A percentile compares a stretch with the other conserved stretches of the same genome.
These are phyloP conservation scores for Rhagium mordax DNA, from an alignment of 2,888 invertebrate species.

Conservation along the genomic window DNA sequence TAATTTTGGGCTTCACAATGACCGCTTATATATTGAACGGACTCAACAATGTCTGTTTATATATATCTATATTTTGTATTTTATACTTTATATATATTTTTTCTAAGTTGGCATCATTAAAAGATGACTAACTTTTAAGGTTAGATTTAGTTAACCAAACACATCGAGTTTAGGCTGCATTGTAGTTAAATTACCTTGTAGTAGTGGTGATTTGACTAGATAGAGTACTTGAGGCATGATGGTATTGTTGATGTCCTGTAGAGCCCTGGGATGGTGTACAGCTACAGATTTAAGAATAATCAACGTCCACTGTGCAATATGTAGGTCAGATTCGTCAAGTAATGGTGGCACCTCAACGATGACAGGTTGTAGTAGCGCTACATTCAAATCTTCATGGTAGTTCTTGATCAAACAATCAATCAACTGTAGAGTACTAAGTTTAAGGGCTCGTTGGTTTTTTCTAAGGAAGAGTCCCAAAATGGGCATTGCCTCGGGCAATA, in stretches of 20 bases:
- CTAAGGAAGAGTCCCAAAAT: conserved; percentile 94
- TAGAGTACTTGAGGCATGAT: conserved; percentile 90
- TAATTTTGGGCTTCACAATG: too few relatives aligned
- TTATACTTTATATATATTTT: too few relatives aligned
- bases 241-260: conserved; percentile 80
- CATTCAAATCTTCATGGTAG: conserved; percentile 78
- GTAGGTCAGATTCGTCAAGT: conserved; percentile 94
- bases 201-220: conserved; percentile 90
- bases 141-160: too few relatives aligned
- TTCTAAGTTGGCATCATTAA: too few relatives aligned
- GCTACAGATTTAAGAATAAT: conserved; percentile 88
- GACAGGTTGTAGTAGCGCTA: conserved; percentile 82
- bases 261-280: conserved; percentile 82
- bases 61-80: too few relatives aligned
- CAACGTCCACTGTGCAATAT: conserved; percentile 94
- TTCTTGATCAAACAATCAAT: conserved; percentile 93
- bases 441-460: conserved; percentile 96
- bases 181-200: conserved; percentile 79
- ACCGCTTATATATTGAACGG: too few relatives aligned
- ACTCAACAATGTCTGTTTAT: too few relatives aligned
- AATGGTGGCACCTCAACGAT: conserved; percentile 92
- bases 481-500: conserved; percentile 87
- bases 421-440: conserved; percentile 90
- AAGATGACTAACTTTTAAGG: too few relatives aligned
- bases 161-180: too few relatives aligned